Base-by-base conservation (phyloP, 2,797 vertebrate species). In the Sternarchorhynchus goeldii region DNA sequence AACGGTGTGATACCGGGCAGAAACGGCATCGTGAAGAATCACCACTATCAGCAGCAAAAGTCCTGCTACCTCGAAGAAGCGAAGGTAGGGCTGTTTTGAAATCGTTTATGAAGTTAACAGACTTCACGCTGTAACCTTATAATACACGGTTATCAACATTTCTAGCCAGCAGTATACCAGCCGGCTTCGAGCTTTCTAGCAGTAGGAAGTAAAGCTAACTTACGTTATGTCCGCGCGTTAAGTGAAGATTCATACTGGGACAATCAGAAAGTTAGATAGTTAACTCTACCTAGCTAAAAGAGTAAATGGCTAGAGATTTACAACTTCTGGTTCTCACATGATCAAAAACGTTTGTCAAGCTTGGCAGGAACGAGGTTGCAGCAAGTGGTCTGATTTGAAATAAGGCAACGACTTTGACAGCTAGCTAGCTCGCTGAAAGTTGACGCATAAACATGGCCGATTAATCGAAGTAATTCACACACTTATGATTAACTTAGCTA, bases 1-100 rank as follows among this genome's bases (percentile, higher is more conserved):
- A 92, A 92, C 85, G 90, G 93, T 3, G 80, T 90, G 59, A 92
- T 87, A 77, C 77, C 85, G 77, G 88, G 86, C 75, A 86, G 85
- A 4, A 93, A 91, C 84, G 90, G 91, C 81, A 86, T 82, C 62
- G 57, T 75, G 75, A 89, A 80, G 82, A 89, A 80, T 80, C 86
- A 87, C 75, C 78, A 83, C 73, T 64, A 86, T n/a, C 73, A 41
- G 60, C 39, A 72, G 17, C 65, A 70, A 0, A 34, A 1, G 72
- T 84, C 53, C 75, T 73, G 85, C 78, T 83, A 78, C 20, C 76
- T 74, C 60, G 75, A 83, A 78, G 89, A 87, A n/a, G 89, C 88
- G 41, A 86, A 87, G 89, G 91, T 91, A 58, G 82, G 71, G 66
- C 67, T 59, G 1, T 2, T 0, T 25, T 36, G 14, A 17, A 6